A percentile compares a stretch with the other conserved stretches of the same genome.
These are phyloP conservation scores for Andrena fulva DNA, from an alignment of 2,888 invertebrate species.

Conservation along the genomic window DNA sequence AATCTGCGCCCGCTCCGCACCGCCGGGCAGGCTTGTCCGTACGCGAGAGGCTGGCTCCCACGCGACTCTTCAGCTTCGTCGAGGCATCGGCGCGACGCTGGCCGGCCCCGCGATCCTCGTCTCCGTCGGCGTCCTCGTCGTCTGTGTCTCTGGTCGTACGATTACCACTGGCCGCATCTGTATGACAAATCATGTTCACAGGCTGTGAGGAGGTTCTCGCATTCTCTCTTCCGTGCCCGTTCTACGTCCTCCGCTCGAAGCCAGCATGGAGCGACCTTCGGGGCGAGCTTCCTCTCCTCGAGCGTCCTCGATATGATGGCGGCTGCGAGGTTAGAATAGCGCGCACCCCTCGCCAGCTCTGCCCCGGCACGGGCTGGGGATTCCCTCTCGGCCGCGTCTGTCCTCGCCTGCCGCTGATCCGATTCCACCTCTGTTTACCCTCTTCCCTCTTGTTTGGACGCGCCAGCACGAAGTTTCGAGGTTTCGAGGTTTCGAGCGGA, in stretches of 20 bases:
- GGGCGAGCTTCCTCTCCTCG: constrained; percentile 31
- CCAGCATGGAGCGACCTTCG: constrained; percentile 68
- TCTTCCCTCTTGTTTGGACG: constrained; percentile 16
- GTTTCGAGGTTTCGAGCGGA: constrained; percentile 44
- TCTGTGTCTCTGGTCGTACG: constrained; percentile 77
- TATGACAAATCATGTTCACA: constrained; percentile 83
- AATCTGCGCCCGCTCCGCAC: constrained; percentile 9
- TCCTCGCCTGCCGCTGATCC: neutral
- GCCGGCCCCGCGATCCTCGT: constrained; percentile 53
- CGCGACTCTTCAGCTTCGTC: constrained; percentile 46
- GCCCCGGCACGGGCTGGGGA: neutral
- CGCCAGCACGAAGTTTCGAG: constrained; percentile 22
- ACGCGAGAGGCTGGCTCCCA: constrained; percentile 40
- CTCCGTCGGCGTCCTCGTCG: constrained; percentile 68
- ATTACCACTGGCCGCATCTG: constrained; percentile 79
- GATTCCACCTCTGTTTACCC: constrained; percentile 14
- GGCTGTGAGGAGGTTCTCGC: constrained; percentile 78
- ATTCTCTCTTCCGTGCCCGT: constrained; percentile 77
- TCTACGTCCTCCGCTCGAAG: constrained; percentile 62
- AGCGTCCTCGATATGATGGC: constrained; percentile 49
- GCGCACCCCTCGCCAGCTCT: constrained; percentile 40
- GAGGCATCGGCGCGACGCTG: constrained; percentile 50
- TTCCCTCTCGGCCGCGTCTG: neutral
- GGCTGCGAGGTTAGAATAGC: constrained; percentile 60
- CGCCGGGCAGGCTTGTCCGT: constrained; percentile 32